Conservation (phyloP, 2,797 vertebrate genomes). For the Spinus olivaceus region DNA sequence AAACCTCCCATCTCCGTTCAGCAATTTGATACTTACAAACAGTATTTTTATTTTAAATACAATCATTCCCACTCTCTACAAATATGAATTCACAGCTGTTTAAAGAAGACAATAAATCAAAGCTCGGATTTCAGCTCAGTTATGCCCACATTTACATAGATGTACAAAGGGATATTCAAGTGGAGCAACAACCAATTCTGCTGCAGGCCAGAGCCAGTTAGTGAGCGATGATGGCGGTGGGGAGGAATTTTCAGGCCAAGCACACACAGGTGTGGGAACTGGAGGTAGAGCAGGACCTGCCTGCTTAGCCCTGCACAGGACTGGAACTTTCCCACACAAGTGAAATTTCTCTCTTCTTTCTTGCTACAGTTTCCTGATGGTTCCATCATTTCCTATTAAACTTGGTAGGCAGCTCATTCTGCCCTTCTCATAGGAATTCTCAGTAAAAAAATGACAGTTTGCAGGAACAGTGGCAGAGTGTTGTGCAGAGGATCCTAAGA, state of each 20-base stretch:
- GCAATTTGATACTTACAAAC: neutral
- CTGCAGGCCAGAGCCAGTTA: neutral
- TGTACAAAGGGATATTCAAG: neutral
- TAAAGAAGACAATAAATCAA: neutral
- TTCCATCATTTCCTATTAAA: neutral
- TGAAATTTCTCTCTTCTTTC: neutral
- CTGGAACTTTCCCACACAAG: neutral
- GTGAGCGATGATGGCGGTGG: neutral
- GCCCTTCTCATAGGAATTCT: neutral
- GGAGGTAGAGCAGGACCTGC: neutral
- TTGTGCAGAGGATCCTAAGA: neutral
- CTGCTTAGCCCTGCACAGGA: neutral
- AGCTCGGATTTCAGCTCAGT: neutral
- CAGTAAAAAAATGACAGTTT: neutral
- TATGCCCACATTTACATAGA: neutral
- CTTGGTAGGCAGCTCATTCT: neutral
- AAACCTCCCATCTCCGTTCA: neutral
- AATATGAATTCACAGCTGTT: neutral
- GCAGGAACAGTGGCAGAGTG: neutral
- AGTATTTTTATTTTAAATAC: neutral
- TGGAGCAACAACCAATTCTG: neutral
- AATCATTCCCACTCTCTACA: neutral
- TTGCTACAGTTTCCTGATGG: neutral
- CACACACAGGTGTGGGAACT: neutral
- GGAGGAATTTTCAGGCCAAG: neutral